Conservation (phyloP, 2,113 vertebrate species). For the Campylomormyrus numenius region DNA sequence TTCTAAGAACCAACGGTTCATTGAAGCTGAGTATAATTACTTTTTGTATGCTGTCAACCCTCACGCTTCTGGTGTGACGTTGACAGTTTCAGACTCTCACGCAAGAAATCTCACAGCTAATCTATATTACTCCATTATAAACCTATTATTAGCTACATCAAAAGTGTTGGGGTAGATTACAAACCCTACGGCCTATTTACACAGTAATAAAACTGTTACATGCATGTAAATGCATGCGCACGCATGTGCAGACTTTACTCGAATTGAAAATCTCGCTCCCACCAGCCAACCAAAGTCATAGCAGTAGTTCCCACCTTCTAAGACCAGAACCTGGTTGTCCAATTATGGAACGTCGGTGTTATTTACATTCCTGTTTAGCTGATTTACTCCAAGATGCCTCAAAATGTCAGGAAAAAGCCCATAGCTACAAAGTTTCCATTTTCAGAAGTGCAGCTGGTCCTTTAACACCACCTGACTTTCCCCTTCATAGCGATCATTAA, state of each 20-base stretch:
- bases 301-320: background rate
- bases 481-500: background rate
- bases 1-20: background rate
- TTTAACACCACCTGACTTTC: background rate
- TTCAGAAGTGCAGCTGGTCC: background rate
- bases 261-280: background rate
- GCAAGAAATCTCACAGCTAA: background rate
- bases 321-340: background rate
- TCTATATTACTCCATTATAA: background rate
- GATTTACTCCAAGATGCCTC: background rate
- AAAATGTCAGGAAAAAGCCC: background rate
- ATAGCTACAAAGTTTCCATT: background rate
- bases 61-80: background rate
- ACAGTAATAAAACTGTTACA: background rate
- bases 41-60: background rate
- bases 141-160: background rate
- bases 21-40: background rate
- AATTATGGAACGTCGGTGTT: background rate
- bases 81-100: background rate
- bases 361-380: background rate
- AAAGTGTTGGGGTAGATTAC: background rate
- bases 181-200: background rate
- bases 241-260: background rate
- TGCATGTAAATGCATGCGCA: background rate
- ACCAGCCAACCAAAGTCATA: background rate